These are phyloP conservation scores for Mycogona germanica DNA, from an alignment of 2,888 invertebrate species.

Conservation along the genomic window DNA sequence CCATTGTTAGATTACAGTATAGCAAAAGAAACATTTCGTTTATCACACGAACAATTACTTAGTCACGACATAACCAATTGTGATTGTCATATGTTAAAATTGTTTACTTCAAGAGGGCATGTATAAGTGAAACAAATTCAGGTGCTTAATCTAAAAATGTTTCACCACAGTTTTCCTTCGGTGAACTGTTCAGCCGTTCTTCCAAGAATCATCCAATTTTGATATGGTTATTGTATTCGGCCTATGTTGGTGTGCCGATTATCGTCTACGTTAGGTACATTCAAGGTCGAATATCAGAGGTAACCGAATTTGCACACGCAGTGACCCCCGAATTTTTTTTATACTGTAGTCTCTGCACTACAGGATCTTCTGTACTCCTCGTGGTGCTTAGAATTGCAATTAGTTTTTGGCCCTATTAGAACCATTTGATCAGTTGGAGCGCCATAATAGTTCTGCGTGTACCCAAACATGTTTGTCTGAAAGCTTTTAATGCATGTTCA, in stretches of 20 bases:
- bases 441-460: not conserved
- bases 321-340: not conserved
- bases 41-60: too few relatives aligned
- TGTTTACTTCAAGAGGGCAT: too few relatives aligned
- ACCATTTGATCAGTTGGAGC: not conserved
- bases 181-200: not conserved
- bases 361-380: not conserved
- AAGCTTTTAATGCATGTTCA: not conserved
- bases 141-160: too few relatives aligned
- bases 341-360: not conserved
- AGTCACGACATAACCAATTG: too few relatives aligned
- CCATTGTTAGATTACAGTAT: too few relatives aligned
- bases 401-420: not conserved
- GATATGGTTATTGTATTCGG: constrained; percentile 64
- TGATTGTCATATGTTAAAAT: too few relatives aligned
- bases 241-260: constrained; percentile 62
- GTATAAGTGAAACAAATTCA: too few relatives aligned
- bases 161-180: constrained; percentile 1
- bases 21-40: too few relatives aligned
- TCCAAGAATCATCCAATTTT: constrained; percentile 41
- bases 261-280: constrained; percentile 55
- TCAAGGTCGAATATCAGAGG: constrained; percentile 52
- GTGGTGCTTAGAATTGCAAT: not conserved
- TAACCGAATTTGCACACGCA: constrained; percentile 32
- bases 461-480: not conserved